Base-by-base conservation (phyloP, 2,797 vertebrate species). In the Crenichthys baileyi region DNA sequence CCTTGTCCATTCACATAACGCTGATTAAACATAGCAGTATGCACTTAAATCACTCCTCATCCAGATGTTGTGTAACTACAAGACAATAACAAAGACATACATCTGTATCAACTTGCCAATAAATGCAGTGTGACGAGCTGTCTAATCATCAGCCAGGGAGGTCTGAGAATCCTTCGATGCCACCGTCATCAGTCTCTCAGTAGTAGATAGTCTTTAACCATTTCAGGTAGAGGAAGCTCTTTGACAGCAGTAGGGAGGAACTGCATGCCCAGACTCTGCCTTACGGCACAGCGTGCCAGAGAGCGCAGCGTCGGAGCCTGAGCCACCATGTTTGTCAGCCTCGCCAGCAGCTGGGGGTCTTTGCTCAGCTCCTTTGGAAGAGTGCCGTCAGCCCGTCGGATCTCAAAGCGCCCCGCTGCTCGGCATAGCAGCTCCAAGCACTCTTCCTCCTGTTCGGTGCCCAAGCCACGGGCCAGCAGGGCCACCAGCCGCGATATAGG, bases 401-500 rank as follows among this genome's bases (percentile, higher is more conserved):
- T 95, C 90, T 98, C 97, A 0, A 98, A 95, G 60, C 95, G 95
- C 75, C 98, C 98, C 0, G 95, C 95, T 0, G 98, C 98, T n/a
- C 95, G 88, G 73, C 95, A 96, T 29, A 99, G 96, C 61, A 99
- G 93, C 55, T 98, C 96, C n/a, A 99, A 94, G 87, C 98, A 99
- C 88, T 97, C 95, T 79, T 99, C 97, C 86, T 99, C 98, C 0
- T 98, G 96, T 71, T 98, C 96, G 0, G 96, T 97, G 53, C 98
- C 98, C 83, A 98, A 94, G 13, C 98, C 98, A 31, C 97, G 94
- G 8, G 96, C 97, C 89, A 99, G 90, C 63, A 99, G 92, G 2
- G 97, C 97, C 82, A 97, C 97, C 78, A 99, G 89, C 5, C 98
- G 95, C 0, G 97, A 98, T 77, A 98, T 96, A 50, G 98, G 98